Evolutionary conservation across 2,797 vertebrate species (phyloP).

Genomic region (Fringilla coelebs): DNA sequence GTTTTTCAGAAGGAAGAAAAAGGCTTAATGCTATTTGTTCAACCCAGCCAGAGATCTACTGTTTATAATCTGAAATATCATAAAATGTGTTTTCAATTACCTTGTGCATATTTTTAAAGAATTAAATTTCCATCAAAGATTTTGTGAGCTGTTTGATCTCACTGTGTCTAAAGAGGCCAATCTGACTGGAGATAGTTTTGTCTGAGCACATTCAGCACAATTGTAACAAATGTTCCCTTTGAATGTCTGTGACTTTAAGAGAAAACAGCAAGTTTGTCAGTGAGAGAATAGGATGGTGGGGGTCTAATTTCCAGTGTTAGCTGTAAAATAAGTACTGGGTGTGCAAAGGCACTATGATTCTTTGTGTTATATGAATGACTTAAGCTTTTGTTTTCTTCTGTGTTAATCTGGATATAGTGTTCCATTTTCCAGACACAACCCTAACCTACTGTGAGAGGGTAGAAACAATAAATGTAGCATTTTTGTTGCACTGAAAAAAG

Average conservation of each 20-base stretch:
- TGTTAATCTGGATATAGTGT: background rate
- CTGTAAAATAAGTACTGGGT: background rate
- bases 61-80: conserved; percentile 59
- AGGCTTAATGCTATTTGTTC: conserved; percentile 60
- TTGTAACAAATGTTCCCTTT: conserved; percentile 32
- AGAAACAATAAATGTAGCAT: background rate
- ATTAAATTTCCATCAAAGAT: conserved; percentile 74
- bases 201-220: background rate
- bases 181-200: conserved; percentile 49
- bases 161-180: conserved; percentile 47
- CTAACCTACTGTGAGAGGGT: background rate
- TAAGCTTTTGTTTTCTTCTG: background rate
- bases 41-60: conserved; percentile 52
- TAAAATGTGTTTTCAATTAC: conserved; percentile 74
- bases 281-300: background rate
- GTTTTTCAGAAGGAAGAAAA: conserved; percentile 58
- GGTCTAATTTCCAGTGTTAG: background rate
- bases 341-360: background rate
- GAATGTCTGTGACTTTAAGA: conserved; percentile 10
- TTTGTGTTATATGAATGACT: background rate
- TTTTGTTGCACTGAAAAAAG: background rate
- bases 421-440: background rate
- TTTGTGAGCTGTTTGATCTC: conserved; percentile 66
- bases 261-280: background rate
- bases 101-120: conserved; percentile 69